Evolutionary conservation across 2,888 invertebrate species (phyloP), one percentile per base, ranked within the genome.

Genomic region (Meliscaeva auricollis): DNA sequence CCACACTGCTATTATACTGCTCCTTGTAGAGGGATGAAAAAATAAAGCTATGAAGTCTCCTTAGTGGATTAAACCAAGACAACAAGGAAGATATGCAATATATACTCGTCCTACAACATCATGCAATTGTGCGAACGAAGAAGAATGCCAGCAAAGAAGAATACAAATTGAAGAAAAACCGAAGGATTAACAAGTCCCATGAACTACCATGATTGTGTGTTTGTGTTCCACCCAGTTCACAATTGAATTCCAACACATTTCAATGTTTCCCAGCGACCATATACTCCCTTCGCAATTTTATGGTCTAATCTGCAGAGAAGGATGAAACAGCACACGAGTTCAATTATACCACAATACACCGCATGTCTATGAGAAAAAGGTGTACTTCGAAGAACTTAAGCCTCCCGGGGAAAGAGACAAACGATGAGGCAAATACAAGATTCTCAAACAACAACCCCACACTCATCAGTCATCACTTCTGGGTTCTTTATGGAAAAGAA

Each of bases 231-330:
- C 38, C 32, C 17, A 38, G 44, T 26, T 8, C 69, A 74, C 78
- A 84, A 84, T 84, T 80, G 84, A 80, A 80, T 80, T 84, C 80
- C 80, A 75, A 30, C 70, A 62, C 72, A 76, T 68, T 80, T 80
- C 80, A 84, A 56, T 68, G 75, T 54, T 70, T 72, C 80, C 66
- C 17, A 38, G 20, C 13, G 26, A 13, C 41, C 64, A 66, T 48
- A 50, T n/a, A n/a, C n/a, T 32, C 48, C 48, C 30, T 13, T 7
- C 46, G 4, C 66, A 48, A 35, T 66, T 54, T 35, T 17, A 46
- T 66, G 22, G 30, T 54, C 38, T 38, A 38, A 38, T n/a, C n/a
- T n/a, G n/a, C n/a, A 26, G 44, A 38, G 15, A 11, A n/a, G 7
- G 64, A 30, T 15, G 54, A 35, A 46, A 70, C 22, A 20, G 35